These are phyloP conservation scores for Allygus modestus DNA, from an alignment of 2,888 invertebrate genomes.

Conservation along the genomic window DNA sequence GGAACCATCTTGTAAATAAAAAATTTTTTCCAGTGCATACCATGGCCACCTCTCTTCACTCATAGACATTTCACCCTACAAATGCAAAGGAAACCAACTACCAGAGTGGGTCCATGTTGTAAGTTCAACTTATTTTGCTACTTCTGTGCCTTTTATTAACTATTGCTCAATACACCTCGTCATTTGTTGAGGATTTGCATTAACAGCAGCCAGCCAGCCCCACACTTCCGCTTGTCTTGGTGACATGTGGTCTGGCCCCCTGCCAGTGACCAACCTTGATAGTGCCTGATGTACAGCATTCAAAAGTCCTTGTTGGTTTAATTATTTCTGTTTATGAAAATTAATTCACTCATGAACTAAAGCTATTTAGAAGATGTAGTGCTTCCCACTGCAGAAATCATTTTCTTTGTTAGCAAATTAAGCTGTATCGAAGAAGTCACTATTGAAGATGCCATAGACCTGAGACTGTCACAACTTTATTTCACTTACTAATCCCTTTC, in stretches of 20 bases:
- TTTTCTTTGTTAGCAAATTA: too few relatives aligned
- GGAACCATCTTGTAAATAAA: too few relatives aligned
- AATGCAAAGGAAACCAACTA: constrained; percentile 92
- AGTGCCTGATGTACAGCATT: not conserved
- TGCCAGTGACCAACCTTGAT: constrained; percentile 6
- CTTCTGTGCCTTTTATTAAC: not conserved
- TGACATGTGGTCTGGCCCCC: constrained; percentile 13
- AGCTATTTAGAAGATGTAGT: too few relatives aligned
- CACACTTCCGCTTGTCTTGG: not conserved
- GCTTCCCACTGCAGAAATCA: too few relatives aligned
- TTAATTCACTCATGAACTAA: not conserved
- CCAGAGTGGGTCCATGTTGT: constrained; percentile 94
- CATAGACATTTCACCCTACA: constrained; percentile 99
- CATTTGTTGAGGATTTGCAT: constrained; percentile 19
- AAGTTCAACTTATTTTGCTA: constrained; percentile 74
- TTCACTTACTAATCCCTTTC: too few relatives aligned
- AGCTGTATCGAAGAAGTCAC: too few relatives aligned
- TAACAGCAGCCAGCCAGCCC: too few relatives aligned
- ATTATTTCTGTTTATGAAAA: not conserved
- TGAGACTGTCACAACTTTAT: too few relatives aligned
- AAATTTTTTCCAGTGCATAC: constrained; percentile 88
- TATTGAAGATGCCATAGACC: too few relatives aligned
- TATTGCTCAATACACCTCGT: not conserved
- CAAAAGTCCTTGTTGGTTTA: not conserved
- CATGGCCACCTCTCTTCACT: constrained; percentile 98